Percentiles rank a stretch among this genome's conserved stretches.
phyloP scores from a whole-genome alignment of 37 sponge, comb jelly and placozoan species.

The Chondrilla cf. caribensis region DNA sequence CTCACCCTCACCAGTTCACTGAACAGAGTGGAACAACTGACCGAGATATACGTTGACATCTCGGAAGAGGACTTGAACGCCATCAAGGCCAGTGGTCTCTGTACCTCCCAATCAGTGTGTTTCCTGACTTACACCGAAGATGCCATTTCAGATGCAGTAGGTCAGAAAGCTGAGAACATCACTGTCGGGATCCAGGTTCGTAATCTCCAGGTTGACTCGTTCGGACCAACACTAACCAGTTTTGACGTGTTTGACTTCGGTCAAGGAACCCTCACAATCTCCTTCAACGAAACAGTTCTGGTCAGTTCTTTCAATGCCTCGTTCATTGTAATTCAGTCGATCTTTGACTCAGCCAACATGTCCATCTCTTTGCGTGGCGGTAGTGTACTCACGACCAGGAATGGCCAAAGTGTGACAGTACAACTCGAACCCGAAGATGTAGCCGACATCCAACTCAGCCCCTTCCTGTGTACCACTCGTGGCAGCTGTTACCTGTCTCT shows the following conservation, averaged over 20 bases:
- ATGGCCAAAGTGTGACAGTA: conserved; percentile 35
- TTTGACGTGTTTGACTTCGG: conserved; percentile 73
- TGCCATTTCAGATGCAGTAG: conserved; percentile 69
- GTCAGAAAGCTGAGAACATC: conserved; percentile 44
- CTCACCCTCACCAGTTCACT: conserved; percentile 33
- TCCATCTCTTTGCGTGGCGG: conserved; percentile 53
- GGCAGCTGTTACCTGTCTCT: conserved; percentile 77
- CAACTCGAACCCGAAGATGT: conserved; percentile 59
- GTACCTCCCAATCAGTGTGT: conserved; percentile 48
- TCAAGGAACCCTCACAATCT: conserved; percentile 41
- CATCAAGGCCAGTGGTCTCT: conserved; percentile 65
- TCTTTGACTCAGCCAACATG: conserved; percentile 47
- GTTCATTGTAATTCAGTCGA: conserved; percentile 60
- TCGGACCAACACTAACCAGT: conserved; percentile 37
- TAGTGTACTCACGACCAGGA: conserved; percentile 3
- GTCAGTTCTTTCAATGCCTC: conserved; percentile 46
- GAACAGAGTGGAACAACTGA: conserved; percentile 52
- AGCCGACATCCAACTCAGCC: conserved; percentile 54
- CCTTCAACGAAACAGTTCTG: conserved; percentile 75
- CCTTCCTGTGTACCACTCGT: conserved; percentile 68
- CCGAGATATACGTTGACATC: conserved; percentile 39
- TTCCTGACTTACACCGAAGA: conserved; percentile 67
- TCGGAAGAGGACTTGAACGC: conserved; percentile 54
- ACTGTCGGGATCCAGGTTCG: conserved; percentile 44
- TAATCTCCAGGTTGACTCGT: conserved; percentile 41